Base-by-base conservation (phyloP, 2,888 invertebrate genomes). In the Hydrotaea diabolus region DNA sequence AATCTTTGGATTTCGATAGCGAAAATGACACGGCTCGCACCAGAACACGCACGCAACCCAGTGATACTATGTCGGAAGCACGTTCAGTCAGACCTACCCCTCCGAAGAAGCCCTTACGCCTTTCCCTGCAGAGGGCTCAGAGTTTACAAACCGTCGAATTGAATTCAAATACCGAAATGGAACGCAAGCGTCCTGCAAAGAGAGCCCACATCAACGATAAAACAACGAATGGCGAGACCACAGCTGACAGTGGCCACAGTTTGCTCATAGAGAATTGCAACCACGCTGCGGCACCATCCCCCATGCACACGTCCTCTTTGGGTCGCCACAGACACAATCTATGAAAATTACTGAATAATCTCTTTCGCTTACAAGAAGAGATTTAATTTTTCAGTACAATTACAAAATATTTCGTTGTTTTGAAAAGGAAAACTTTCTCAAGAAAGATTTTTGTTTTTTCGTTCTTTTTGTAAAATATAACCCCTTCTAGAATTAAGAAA, bases 91-190 rank as follows among this genome's bases (percentile, higher is more conserved):
- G 96, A 77, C 97, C 97, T 0, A 95, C 95, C 15, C 97, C 97
- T 4, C 97, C 97, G 21, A 96, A 97, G 88, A 97, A 97, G 90
- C 97, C 97, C 0, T 92, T 97, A 71, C 93, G 97, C 11, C 92
- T 97, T 55, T 97, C 97, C 0, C 92, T 97, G 72, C 97, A 97
- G 90, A 95, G 97, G 88, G 96, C 97, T 0, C 95, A 96, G 85
- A 97, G 97, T 91, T 94, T 96, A 71, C 96, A 96, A 89, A 96
- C 96, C 0, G 94, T 96, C 8, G 92, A 92, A 82, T 85, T 92
- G 53, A 88, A 88, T 84, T 88, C 90, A 0, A 88, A 87, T 84
- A 78, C 86, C n/a, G 90, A 90, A 36, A 85, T 86, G 15, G 92
- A 92, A n/a, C 90, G 90, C 13, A 92, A 92, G 82, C 89, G 92